phyloP scores from a whole-genome alignment of 2,888 invertebrate species.

The Acronicta aceris region DNA sequence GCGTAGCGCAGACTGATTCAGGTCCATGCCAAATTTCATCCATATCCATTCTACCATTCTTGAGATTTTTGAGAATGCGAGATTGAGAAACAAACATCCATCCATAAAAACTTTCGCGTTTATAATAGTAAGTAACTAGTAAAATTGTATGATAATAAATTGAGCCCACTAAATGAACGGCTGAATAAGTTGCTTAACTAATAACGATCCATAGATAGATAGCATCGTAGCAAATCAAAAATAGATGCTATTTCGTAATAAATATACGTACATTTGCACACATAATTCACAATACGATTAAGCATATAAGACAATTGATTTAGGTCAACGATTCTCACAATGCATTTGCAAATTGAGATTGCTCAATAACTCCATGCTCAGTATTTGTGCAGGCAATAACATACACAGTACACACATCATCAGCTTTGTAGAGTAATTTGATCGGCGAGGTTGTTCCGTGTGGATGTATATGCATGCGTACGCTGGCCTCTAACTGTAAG shows the following conservation, averaged over 20 bases:
- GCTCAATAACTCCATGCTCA: conserved; percentile 50
- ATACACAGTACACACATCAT: conserved; percentile 17
- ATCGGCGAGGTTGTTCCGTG: conserved; percentile 46
- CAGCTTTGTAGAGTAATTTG: conserved; percentile 45
- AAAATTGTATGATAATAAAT: too few relatives aligned
- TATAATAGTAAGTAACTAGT: too few relatives aligned
- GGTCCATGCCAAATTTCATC: too few relatives aligned
- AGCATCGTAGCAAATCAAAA: conserved; percentile 5
- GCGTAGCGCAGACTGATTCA: too few relatives aligned
- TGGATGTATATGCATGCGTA: conserved; percentile 45
- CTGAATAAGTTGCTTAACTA: too few relatives aligned
- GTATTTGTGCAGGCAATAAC: conserved; percentile 43
- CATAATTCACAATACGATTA: conserved; percentile 32
- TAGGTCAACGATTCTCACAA: conserved; percentile 62
- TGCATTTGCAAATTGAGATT: conserved; percentile 61
- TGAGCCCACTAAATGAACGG: too few relatives aligned
- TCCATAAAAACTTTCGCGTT: too few relatives aligned
- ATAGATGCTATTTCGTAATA: conserved; percentile 16
- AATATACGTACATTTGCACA: conserved; percentile 12
- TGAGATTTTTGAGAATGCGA: too few relatives aligned
- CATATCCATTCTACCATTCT: too few relatives aligned
- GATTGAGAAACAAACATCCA: too few relatives aligned
- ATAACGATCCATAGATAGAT: conserved; percentile 18
- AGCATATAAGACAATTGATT: conserved; percentile 63
- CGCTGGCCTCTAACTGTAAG: conserved; percentile 31